These are phyloP conservation scores for Tethya wilhelma DNA, from an alignment of 37 sponge, comb jelly and placozoan genomes.

Conservation along the genomic window DNA sequence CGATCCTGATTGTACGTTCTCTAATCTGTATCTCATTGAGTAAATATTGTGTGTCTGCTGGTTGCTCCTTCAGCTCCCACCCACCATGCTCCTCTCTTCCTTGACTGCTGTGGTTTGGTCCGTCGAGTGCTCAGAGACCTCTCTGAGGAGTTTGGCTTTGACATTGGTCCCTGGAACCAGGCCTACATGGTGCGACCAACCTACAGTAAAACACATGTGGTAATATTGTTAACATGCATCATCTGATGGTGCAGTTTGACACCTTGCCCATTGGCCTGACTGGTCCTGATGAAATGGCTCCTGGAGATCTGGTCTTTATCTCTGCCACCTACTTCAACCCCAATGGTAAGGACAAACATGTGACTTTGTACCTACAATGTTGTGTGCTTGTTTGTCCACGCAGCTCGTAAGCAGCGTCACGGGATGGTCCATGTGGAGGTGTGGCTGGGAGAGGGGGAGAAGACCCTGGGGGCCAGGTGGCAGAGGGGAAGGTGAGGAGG, in stretches of 20 bases:
- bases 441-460: slow-evolving; percentile 86
- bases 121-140: slow-evolving; percentile 69
- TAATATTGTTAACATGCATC: background rate
- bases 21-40: background rate
- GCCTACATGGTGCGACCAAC: slow-evolving; percentile 82
- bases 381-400: background rate
- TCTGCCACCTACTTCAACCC: slow-evolving; percentile 68
- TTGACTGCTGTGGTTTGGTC: slow-evolving; percentile 90
- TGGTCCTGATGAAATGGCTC: slow-evolving; percentile 72
- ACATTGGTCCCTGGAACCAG: slow-evolving; percentile 84
- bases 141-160: slow-evolving; percentile 75
- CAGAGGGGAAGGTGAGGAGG: slow-evolving; percentile 47
- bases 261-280: slow-evolving; percentile 65
- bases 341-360: slow-evolving; percentile 37
- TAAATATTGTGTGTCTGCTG: background rate
- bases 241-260: slow-evolving; percentile 65
- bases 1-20: slow-evolving; percentile 56
- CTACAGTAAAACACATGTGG: background rate
- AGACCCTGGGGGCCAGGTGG: slow-evolving; percentile 84
- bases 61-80: slow-evolving; percentile 52
- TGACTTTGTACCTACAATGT: background rate
- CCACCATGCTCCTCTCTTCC: slow-evolving; percentile 60
- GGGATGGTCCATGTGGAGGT: slow-evolving; percentile 90
- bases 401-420: slow-evolving; percentile 72
- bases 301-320: slow-evolving; percentile 86